A percentile compares a stretch with the other conserved stretches of the same genome.
Conservation (phyloP, 2,888 invertebrate genomes). For the Sarcophaga variegata region DNA sequence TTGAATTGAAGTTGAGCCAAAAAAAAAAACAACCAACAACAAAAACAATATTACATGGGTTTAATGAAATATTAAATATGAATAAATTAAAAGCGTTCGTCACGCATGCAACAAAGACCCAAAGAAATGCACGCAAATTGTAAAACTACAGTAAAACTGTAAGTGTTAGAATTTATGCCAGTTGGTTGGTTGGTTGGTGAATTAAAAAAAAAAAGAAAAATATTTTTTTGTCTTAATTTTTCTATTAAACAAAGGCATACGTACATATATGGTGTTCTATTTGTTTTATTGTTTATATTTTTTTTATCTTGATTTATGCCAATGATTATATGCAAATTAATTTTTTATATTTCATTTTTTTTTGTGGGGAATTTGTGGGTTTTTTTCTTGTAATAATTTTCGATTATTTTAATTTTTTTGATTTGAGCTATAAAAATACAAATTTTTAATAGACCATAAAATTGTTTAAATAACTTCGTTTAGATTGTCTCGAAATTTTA, state of each 20-base stretch:
- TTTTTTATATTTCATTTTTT: conserved; percentile 6
- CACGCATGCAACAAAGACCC: conserved; percentile 52
- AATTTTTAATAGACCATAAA: conserved; percentile 61
- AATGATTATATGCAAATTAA: conserved; percentile 44
- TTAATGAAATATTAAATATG: conserved; percentile 52
- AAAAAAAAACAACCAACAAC: not conserved
- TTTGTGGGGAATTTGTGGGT: not conserved
- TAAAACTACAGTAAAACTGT: conserved; percentile 40
- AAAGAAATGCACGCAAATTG: conserved; percentile 56
- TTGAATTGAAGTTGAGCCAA: conserved; percentile 16
- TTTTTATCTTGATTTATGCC: conserved; percentile 40
- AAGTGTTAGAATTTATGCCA: conserved; percentile 64
- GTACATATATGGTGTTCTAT: not conserved
- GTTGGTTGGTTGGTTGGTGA: conserved; percentile 50
- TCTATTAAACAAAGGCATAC: too few relatives aligned
- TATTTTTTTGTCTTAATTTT: too few relatives aligned
- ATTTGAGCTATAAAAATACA: conserved; percentile 28
- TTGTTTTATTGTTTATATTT: conserved; percentile 3
- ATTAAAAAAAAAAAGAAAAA: conserved; percentile 19
- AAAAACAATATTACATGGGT: not conserved
- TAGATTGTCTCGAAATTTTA: not conserved
- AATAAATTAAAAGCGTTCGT: conserved; percentile 62
- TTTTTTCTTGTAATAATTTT: not conserved
- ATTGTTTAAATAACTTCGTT: conserved; percentile 20
- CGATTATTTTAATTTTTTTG: not conserved